phyloP scores from a whole-genome alignment of 2,888 invertebrate species.

The Lasiommata megera region DNA sequence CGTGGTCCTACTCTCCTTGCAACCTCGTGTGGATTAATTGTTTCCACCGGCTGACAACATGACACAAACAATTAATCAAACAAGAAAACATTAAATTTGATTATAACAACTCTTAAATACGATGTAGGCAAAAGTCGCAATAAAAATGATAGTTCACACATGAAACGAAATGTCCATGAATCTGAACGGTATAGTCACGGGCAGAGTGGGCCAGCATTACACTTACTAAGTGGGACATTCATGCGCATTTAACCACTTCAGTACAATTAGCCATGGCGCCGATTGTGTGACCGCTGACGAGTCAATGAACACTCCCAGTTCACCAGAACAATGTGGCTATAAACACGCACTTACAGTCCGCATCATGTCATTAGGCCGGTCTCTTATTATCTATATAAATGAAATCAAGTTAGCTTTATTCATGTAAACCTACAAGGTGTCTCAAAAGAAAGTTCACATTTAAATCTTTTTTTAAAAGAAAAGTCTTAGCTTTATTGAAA shows the following conservation, averaged over 20 bases:
- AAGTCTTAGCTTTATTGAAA: no score
- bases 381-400: no score
- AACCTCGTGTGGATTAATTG: no score
- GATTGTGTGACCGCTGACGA: constrained; percentile 39
- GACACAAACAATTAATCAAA: no score
- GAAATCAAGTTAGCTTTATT: no score
- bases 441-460: no score
- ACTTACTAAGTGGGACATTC: constrained; percentile 56
- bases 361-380: no score
- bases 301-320: constrained; percentile 36
- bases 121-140: neutral
- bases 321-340: neutral
- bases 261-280: constrained; percentile 64
- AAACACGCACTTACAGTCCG: no score
- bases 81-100: neutral
- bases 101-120: neutral
- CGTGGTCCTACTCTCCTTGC: no score
- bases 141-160: constrained; percentile 2
- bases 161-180: constrained; percentile 30
- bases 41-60: no score
- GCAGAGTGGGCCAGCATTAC: constrained; percentile 44
- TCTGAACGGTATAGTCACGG: constrained; percentile 41
- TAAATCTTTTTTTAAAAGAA: no score
- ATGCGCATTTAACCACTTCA: constrained; percentile 55
- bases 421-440: no score